Percentiles rank a stretch among this genome's conserved stretches.
phyloP scores from a whole-genome alignment of 64 coral and sea anemone species.

The Stichodactyla mertensii region DNA sequence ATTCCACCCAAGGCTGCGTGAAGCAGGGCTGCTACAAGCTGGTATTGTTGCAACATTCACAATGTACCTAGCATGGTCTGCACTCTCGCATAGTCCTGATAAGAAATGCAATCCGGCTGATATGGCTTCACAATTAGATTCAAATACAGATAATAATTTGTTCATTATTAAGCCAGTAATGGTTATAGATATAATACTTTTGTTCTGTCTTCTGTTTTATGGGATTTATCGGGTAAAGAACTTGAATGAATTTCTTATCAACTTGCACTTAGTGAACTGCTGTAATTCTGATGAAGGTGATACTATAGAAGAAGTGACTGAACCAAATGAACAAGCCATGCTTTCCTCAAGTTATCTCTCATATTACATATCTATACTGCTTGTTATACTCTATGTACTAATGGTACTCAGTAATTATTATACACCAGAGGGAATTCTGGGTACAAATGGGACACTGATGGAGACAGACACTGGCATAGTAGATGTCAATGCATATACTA shows the following conservation, averaged over 20 bases:
- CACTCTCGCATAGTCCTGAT: conserved; percentile 69
- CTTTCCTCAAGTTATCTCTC: conserved; percentile 53
- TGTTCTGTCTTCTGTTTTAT: conserved; percentile 63
- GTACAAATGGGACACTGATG: conserved; percentile 52
- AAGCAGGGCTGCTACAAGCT: conserved; percentile 75
- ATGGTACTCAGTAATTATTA: conserved; percentile 74
- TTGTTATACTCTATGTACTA: conserved; percentile 50
- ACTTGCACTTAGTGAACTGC: conserved; percentile 41
- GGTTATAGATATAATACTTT: conserved; percentile 63
- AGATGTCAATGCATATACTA: conserved; percentile 75
- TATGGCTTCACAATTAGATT: conserved; percentile 10
- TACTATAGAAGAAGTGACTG: background rate
- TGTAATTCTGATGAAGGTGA: conserved; percentile 46
- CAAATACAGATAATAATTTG: conserved; percentile 30
- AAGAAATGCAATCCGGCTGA: conserved; percentile 59
- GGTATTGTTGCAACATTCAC: conserved; percentile 70
- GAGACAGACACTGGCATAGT: conserved; percentile 54
- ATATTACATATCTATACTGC: conserved; percentile 51
- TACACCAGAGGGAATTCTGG: conserved; percentile 82
- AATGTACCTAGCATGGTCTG: conserved; percentile 67
- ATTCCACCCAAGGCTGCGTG: conserved; percentile 62
- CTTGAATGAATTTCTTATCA: conserved; percentile 43
- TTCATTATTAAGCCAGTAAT: conserved; percentile 69
- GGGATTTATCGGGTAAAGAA: conserved; percentile 44
- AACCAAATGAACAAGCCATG: conserved; percentile 29